Evolutionary conservation across 2,113 vertebrate species (phyloP), one percentile per base, ranked within the genome.

Genomic region (Mus spicilegus): DNA sequence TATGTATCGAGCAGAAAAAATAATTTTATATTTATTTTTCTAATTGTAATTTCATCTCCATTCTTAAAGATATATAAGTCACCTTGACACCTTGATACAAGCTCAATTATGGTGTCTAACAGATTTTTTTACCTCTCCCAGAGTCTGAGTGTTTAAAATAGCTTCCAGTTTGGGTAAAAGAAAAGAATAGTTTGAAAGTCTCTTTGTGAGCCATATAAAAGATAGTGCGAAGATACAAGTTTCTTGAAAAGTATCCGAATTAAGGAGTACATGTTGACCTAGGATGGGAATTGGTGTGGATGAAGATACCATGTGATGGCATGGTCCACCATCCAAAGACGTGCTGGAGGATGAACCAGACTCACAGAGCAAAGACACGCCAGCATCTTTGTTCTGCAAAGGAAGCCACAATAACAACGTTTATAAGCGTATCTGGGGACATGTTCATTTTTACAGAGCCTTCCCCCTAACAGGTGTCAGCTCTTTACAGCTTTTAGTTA

Each of bases 401-500:
- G 84, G 6, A 56, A 46, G 67, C 70, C 16, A 1, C 26, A 80
- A 22, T 16, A 17, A 4, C 36, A 89, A 42, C 67, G 89, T 87
- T 39, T 39, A 17, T 36, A 51, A 16, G 39, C 24, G 56, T 1
- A 58, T 87, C 69, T 94, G n/a, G 26, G 8, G 72, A 76, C 4
- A 5, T 76, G 96, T 82, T 82, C 46, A 63, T 88, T 80, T 86
- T 96, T 93, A 56, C 20, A 94, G 90, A 94, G 69, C 2, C 17
- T 75, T 73, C 80, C 42, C 30, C 88, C 11, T 36, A 10, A n/a
- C 82, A 78, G 30, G 36, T 46, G 19, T 14, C 36, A 54, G 20
- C 84, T 87, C 51, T 94, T 94, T 90, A 92, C 51, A 91, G 46
- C n/a, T 82, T 88, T 91, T 39, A 93, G 91, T 95, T 95, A 88